A percentile compares a stretch with the other conserved stretches of the same genome.
phyloP scores from a whole-genome alignment of 2,113 vertebrate genomes.

The Marmota flaviventris region DNA sequence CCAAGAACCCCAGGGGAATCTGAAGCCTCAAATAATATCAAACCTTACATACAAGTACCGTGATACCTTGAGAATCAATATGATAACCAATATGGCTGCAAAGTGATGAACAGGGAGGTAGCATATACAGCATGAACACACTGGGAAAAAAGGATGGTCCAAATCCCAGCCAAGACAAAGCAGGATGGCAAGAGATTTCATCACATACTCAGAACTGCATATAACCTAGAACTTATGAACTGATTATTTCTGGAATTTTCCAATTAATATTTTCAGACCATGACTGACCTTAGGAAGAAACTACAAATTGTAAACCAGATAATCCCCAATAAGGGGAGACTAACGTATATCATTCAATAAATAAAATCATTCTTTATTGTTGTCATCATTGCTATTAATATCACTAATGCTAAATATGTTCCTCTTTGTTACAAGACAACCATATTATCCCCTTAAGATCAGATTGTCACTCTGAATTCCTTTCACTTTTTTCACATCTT shows the following conservation, averaged over 20 bases:
- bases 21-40: not conserved
- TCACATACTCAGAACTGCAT: not conserved
- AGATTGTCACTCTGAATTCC: not conserved
- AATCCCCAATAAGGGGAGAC: not conserved
- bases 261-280: not conserved
- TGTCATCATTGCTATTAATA: not conserved
- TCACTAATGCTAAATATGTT: not conserved
- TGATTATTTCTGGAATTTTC: not conserved
- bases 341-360: not conserved
- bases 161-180: not conserved
- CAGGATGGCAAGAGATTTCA: not conserved
- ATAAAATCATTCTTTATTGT: not conserved
- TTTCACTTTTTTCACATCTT: not conserved
- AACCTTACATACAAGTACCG: not conserved
- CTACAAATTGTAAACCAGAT: not conserved
- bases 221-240: not conserved
- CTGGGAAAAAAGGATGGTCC: not conserved
- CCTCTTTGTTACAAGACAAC: not conserved
- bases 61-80: not conserved
- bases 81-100: not conserved
- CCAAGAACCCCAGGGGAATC: not conserved
- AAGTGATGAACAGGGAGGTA: not conserved
- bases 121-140: not conserved
- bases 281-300: not conserved
- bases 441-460: not conserved